These are phyloP conservation scores for Sarcophilus harrisii DNA, from an alignment of 2,797 vertebrate genomes.

Conservation along the genomic window DNA sequence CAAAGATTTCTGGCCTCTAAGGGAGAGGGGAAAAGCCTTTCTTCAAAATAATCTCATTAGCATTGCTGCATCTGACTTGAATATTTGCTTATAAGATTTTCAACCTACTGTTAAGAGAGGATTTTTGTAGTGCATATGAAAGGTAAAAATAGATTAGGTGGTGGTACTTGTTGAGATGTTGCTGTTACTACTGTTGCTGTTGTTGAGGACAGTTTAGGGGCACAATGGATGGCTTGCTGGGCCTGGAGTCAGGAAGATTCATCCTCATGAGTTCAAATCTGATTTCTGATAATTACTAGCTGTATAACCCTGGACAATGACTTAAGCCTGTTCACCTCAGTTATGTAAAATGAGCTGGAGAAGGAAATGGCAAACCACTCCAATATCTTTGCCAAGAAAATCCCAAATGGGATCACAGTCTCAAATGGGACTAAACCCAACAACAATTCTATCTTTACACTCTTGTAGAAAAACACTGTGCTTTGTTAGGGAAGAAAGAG, in stretches of 20 bases:
- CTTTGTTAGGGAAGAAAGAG: not conserved
- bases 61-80: not conserved
- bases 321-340: not conserved
- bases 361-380: not conserved
- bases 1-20: not conserved
- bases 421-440: not conserved
- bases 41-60: not conserved
- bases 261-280: not conserved
- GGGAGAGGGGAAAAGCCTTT: not conserved
- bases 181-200: not conserved
- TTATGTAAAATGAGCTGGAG: not conserved
- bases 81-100: conserved; percentile 6
- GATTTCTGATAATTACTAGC: not conserved
- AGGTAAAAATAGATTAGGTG: not conserved
- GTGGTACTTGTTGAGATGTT: not conserved
- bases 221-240: not conserved
- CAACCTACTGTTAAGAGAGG: conserved; percentile 7
- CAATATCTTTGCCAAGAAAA: not conserved
- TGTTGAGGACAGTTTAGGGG: not conserved
- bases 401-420: not conserved
- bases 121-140: not conserved
- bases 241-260: not conserved
- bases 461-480: not conserved
- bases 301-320: not conserved
- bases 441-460: not conserved